Evolutionary conservation across 2,888 invertebrate species (phyloP), one percentile per base, ranked within the genome.

Genomic region (Parnassius smintheus): DNA sequence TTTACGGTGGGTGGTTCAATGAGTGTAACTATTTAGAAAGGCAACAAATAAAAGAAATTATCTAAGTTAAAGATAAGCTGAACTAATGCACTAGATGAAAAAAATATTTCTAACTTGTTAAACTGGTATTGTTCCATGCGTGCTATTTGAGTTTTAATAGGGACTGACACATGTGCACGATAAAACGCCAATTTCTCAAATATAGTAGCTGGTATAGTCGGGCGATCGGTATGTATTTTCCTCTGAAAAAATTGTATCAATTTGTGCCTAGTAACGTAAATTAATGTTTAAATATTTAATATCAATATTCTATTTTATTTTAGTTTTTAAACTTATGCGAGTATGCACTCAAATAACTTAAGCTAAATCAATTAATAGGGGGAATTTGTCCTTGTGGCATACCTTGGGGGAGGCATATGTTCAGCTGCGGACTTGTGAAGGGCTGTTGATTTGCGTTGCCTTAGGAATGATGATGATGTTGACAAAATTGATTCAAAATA

Each of bases 121-220:
- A 71, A 68, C 46, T 62, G 50, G 10, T 65, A 65, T 42, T 70
- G 67, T 35, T 70, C 68, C 64, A 65, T 67, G 11, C 67, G 66
- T n/a, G 70, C 48, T 9, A 74, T 59, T 50, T 72, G 69, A n/a
- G 65, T 66, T 64, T 71, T 72, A 49, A 65, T 66, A 8, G 64
- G 60, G 1, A 67, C 65, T 0, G 71, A 68, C 1, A 68, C 64
- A 22, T 67, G 71, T 2, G 67, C 60, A 12, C 72, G 64, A 35
- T 68, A 71, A 62, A 55, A 74, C 1, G 72, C 55, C 4, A 74
- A 42, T 42, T 65, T 67, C 50, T 72, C 70, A 25, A 62, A 52
- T 11, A 60, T 52, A 4, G 66, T 66, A 0, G 73, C 72, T 41
- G 66, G 62, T 41, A 74, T 70, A 8, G 59, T 48, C 8, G 65